These are phyloP conservation scores for Poeciliopsis turneri DNA, from an alignment of 2,797 vertebrate genomes.

Conservation along the genomic window DNA sequence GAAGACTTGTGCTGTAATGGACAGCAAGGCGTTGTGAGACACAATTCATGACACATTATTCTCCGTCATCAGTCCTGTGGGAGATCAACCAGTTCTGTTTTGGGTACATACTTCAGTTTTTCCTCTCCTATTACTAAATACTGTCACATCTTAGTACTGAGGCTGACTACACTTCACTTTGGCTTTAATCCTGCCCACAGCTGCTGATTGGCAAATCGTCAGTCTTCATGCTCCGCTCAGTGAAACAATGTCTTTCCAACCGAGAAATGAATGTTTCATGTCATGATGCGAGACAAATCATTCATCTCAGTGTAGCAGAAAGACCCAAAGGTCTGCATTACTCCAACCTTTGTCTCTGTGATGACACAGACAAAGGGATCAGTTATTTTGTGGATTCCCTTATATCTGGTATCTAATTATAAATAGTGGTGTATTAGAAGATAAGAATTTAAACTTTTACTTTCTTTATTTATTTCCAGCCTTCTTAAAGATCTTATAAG, in stretches of 20 bases:
- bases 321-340: slow-evolving; percentile 2
- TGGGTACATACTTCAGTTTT: background rate
- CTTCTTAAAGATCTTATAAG: background rate
- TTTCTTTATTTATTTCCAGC: background rate
- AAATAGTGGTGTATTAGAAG: background rate
- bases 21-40: background rate
- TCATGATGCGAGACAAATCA: background rate
- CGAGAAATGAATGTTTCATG: slow-evolving; percentile 3
- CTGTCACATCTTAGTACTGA: background rate
- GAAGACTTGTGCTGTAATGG: background rate
- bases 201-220: slow-evolving; percentile 1
- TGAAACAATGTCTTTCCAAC: slow-evolving; percentile 9
- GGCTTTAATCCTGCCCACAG: background rate
- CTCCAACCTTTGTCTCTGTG: background rate
- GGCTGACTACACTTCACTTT: background rate
- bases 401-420: background rate
- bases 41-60: background rate
- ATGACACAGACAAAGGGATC: background rate
- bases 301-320: slow-evolving; percentile 5
- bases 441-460: background rate
- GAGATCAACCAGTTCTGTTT: background rate
- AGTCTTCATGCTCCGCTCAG: background rate
- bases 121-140: background rate
- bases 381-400: background rate
- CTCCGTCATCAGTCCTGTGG: background rate